phyloP scores from a whole-genome alignment of 2,797 vertebrate species.

The Ceyx erithaca region DNA sequence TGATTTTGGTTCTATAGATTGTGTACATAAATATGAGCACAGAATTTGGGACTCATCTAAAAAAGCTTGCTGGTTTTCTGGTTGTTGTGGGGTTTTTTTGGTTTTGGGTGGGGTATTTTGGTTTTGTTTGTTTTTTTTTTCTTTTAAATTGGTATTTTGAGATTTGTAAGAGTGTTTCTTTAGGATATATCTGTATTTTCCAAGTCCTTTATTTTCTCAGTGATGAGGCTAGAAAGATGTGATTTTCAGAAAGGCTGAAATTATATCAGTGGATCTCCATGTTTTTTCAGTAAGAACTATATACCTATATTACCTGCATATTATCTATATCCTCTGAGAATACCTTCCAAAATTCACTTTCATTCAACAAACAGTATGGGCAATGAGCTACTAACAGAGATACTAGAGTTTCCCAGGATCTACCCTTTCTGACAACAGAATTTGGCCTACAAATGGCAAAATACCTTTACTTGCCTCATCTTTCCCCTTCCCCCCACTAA shows the following conservation, averaged over 20 bases:
- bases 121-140: neutral
- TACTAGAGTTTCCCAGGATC: neutral
- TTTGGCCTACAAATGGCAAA: neutral
- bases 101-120: no score
- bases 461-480: neutral
- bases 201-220: neutral
- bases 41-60: neutral
- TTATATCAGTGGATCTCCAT: neutral
- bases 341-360: neutral
- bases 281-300: neutral
- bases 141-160: conserved; percentile 21
- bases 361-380: neutral
- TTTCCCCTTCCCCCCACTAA: no score
- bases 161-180: conserved; percentile 38
- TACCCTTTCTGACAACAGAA: neutral
- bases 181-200: neutral
- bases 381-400: neutral
- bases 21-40: neutral
- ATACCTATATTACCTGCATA: neutral
- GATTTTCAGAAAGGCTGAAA: neutral
- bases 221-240: neutral
- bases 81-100: no score
- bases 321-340: neutral
- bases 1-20: neutral
- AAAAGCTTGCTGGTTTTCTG: neutral